Percentiles rank a stretch among this genome's conserved stretches.
Conservation (phyloP, 2,797 vertebrate species). For the Aphelocoma californica region DNA sequence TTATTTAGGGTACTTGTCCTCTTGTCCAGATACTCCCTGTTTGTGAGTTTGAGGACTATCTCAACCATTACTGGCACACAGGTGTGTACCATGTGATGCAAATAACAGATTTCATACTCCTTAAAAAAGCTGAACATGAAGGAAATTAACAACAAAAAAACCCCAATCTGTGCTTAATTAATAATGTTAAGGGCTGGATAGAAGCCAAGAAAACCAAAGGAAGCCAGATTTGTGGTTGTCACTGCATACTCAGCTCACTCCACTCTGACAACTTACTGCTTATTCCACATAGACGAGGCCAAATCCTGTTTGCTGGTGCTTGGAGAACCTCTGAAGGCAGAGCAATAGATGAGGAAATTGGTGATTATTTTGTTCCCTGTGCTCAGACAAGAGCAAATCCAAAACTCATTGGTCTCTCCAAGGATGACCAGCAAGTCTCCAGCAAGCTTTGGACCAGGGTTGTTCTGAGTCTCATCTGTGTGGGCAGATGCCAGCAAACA, state of each 20-base stretch:
- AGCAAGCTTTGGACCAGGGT: neutral
- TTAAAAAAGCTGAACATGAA: constrained; percentile 50
- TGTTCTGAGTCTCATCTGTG: neutral
- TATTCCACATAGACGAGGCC: neutral
- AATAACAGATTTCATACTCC: constrained; percentile 38
- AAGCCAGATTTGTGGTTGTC: constrained; percentile 50
- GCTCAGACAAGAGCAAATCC: neutral
- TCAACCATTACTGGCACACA: constrained; percentile 1
- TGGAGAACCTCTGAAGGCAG: neutral
- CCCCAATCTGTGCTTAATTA: constrained; percentile 35
- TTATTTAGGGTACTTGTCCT: neutral
- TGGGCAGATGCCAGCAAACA: neutral
- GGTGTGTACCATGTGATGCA: constrained; percentile 9
- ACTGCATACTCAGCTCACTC: neutral
- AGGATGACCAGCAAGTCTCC: neutral
- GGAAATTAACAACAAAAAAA: neutral
- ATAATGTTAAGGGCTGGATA: constrained; percentile 39
- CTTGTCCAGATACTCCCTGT: neutral
- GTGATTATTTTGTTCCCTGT: neutral
- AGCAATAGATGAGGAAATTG: neutral
- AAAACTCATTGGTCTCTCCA: neutral
- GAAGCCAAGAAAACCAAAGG: constrained; percentile 15
- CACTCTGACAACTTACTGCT: constrained; percentile 18
- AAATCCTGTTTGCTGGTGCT: constrained; percentile 7
- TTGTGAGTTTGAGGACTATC: neutral